A percentile compares a stretch with the other conserved stretches of the same genome.
These are phyloP conservation scores for Dicranocentrus wangi DNA, from an alignment of 2,888 invertebrate genomes.

Conservation along the genomic window DNA sequence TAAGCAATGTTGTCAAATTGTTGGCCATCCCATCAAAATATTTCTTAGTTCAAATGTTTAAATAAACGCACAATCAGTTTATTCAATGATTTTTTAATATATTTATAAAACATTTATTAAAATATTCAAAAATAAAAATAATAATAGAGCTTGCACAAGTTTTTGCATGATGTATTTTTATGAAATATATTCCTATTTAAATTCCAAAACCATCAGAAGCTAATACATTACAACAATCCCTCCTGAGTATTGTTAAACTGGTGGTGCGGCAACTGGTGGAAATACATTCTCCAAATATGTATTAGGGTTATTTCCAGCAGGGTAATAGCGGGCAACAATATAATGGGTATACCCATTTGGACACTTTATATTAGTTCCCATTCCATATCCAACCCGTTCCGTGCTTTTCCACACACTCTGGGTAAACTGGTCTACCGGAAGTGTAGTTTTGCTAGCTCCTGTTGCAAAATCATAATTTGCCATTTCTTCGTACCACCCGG, in stretches of 20 bases:
- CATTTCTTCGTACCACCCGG: slow-evolving; percentile 50
- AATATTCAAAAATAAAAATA: slow-evolving; percentile 21
- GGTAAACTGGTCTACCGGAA: slow-evolving; percentile 51
- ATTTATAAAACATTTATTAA: background rate
- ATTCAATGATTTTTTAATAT: background rate
- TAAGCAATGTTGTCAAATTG: no score
- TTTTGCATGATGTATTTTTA: background rate
- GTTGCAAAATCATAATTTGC: slow-evolving; percentile 45
- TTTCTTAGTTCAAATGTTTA: no score
- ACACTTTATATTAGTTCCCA: slow-evolving; percentile 43
- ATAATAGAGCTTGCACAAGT: background rate
- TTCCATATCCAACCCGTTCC: slow-evolving; percentile 40
- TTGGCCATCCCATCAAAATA: no score
- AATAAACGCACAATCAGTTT: background rate
- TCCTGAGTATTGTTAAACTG: background rate
- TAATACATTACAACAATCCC: background rate
- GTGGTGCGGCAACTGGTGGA: background rate
- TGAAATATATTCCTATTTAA: background rate
- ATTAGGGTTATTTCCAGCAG: slow-evolving; percentile 45
- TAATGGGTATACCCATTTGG: slow-evolving; percentile 52
- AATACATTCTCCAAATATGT: slow-evolving; percentile 44
- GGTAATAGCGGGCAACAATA: slow-evolving; percentile 38
- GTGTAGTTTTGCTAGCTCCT: slow-evolving; percentile 39
- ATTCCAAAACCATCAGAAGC: background rate
- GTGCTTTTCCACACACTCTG: slow-evolving; percentile 47